phyloP scores from a whole-genome alignment of 2,888 invertebrate genomes.

The Metalampra italica region DNA sequence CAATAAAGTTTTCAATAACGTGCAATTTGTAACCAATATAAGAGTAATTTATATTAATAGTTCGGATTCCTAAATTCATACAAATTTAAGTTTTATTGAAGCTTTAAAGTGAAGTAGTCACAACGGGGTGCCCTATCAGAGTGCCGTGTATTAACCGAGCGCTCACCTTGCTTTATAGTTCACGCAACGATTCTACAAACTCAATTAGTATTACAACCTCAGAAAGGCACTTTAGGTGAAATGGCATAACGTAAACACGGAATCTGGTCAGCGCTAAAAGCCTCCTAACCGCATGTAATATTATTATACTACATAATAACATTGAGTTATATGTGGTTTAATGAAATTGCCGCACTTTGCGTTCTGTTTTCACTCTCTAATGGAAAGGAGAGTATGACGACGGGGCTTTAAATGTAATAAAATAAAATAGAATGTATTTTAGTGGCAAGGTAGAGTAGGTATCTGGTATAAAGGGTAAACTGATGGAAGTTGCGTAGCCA shows the following conservation, averaged over 20 bases:
- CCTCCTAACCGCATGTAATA: conserved; percentile 21
- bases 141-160: conserved; percentile 45
- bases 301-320: conserved; percentile 20
- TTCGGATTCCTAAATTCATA: too few species aligned
- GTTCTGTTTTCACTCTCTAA: neutral
- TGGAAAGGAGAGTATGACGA: neutral
- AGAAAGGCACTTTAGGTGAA: conserved; percentile 44
- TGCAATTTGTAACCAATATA: too few species aligned
- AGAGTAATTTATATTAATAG: too few species aligned
- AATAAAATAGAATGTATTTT: neutral
- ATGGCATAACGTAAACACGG: conserved; percentile 33
- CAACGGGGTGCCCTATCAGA: too few species aligned
- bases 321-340: conserved; percentile 6
- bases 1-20: neutral
- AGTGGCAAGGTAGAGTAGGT: neutral
- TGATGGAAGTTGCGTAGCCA: too few species aligned
- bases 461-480: too few species aligned
- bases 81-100: too few species aligned
- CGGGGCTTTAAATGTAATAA: too few species aligned
- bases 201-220: conserved; percentile 58
- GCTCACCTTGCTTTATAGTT: conserved; percentile 49
- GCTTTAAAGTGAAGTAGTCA: too few species aligned
- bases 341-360: conserved; percentile 1
- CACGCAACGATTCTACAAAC: conserved; percentile 56
- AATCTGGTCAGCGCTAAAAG: conserved; percentile 28